Evolutionary conservation across 2,113 vertebrate genomes (phyloP).

Genomic region (Percina caprodes): DNA sequence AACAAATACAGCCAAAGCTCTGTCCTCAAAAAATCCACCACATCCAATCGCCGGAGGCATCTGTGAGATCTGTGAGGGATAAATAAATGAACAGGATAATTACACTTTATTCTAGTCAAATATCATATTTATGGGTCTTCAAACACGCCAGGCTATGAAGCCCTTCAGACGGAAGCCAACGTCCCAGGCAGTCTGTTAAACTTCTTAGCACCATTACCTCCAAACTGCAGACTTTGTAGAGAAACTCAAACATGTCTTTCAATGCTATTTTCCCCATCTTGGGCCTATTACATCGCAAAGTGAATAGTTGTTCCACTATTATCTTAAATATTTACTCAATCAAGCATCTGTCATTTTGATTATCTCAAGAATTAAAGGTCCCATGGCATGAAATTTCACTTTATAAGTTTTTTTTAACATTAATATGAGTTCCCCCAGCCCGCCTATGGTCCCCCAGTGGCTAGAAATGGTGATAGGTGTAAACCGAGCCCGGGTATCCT

Average conservation of each 20-base stretch:
- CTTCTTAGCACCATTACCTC: too few species aligned
- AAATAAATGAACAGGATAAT: background rate
- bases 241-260: background rate
- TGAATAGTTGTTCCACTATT: background rate
- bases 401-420: too few species aligned
- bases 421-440: too few species aligned
- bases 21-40: background rate
- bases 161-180: background rate
- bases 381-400: too few species aligned
- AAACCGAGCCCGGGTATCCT: too few species aligned
- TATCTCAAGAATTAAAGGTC: background rate
- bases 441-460: too few species aligned
- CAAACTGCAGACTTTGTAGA: background rate
- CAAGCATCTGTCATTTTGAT: background rate
- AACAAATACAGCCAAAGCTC: background rate
- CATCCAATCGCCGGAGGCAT: background rate
- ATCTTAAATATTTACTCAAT: background rate
- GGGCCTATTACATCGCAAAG: background rate
- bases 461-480: too few species aligned
- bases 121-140: background rate
- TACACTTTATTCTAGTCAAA: background rate
- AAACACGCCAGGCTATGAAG: background rate
- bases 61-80: background rate
- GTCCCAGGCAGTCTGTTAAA: background rate
- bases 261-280: background rate